Percentiles rank a stretch among this genome's conserved stretches.
Evolutionary conservation across 2,113 vertebrate genomes (phyloP).

Genomic region (Cheirogaleus medius): DNA sequence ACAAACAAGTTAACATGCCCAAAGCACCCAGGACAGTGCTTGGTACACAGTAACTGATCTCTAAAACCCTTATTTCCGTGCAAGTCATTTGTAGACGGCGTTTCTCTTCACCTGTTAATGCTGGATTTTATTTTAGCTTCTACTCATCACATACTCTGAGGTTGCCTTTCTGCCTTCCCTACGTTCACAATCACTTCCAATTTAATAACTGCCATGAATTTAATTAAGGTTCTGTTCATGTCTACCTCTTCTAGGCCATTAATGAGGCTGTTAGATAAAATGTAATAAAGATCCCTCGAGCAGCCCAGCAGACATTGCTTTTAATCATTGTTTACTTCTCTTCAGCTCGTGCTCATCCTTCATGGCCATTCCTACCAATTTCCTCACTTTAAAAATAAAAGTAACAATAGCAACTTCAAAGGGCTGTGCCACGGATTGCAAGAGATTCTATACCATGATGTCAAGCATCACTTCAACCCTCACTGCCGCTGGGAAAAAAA

Average conservation of each 20-base stretch:
- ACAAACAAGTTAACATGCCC: background rate
- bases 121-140: constrained; percentile 32
- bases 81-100: background rate
- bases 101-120: background rate
- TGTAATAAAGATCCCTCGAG: constrained; percentile 48
- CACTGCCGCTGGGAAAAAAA: background rate
- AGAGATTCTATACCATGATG: background rate
- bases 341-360: background rate
- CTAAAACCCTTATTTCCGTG: background rate
- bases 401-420: background rate
- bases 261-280: constrained; percentile 68
- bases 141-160: background rate
- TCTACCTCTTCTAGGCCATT: constrained; percentile 59
- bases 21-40: background rate
- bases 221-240: constrained; percentile 73
- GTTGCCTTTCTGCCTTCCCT: constrained; percentile 17
- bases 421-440: background rate
- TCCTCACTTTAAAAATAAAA: background rate
- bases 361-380: background rate
- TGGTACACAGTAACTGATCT: background rate
- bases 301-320: background rate
- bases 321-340: constrained; percentile 52
- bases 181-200: constrained; percentile 57
- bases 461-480: background rate
- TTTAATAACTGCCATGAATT: constrained; percentile 71